Evolutionary conservation across 2,888 invertebrate genomes (phyloP), one percentile per base, ranked within the genome.

Genomic region (Ecdyonurus torrentis): DNA sequence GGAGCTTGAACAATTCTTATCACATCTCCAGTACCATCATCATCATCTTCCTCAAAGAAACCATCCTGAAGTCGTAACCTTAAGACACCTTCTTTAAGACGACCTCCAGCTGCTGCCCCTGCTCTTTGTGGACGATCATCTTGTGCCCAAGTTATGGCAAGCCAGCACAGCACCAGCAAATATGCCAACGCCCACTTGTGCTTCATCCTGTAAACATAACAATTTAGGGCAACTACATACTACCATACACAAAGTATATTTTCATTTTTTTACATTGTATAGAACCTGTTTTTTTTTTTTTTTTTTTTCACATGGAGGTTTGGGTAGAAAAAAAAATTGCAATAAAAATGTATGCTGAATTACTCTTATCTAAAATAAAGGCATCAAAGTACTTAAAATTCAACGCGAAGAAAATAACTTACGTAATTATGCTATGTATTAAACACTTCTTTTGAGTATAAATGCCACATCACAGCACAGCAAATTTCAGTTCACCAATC

Each of bases 1-100:
- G 77, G 75, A 19, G 75, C 71, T 37, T 73, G 70, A 19, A 68
- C 63, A 50, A 68, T 67, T 64, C 64, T 66, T 10, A 67, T 63
- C 19, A 65, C 66, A 50, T 55, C 59, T 24, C 24, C 37, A 63
- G 52, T 52, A 23, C 59, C 59, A 20, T 52, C 59, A 24, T 63
- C 63, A 25, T 63, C 58, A 23, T 63, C 59, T 23, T 63, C 63
- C 2, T 37, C n/a, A 5, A 52, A 20, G 10, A 59, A n/a, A 20
- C 55, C 55, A 20, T 55, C 55, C 55, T 55, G n/a, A 5, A 20
- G 37, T 37, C 37, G 37, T 20, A 55, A 20, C 22, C 22, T 7
- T 20, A 55, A 22, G n/a, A 55, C 22, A n/a, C 55, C 55, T 7
- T 55, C 55, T n/a, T 55, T 55, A n/a, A 10, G 5, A n/a, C 55